Evolutionary conservation across 1,140 invertebrate genomes (phyloP).

Genomic region (Spodoptera frugiperda): DNA sequence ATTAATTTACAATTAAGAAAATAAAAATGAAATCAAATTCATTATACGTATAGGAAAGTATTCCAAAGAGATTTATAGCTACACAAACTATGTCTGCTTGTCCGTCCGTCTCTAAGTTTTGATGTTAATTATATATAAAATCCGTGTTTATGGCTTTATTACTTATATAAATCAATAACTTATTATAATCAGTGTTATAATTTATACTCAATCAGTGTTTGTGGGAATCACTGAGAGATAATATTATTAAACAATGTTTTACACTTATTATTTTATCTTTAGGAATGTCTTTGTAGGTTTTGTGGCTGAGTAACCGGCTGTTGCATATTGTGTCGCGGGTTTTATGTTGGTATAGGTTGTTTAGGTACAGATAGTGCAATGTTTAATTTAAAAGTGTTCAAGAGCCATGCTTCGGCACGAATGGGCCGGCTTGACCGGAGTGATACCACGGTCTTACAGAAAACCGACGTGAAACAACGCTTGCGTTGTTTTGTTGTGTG

Average conservation of each 20-base stretch:
- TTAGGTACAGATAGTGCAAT: no score
- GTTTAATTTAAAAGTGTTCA: no score
- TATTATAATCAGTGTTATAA: slow-evolving; percentile 16
- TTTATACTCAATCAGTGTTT: slow-evolving; percentile 7
- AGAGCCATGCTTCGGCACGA: no score
- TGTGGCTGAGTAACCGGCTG: no score
- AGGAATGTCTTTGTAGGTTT: neutral
- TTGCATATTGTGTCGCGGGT: no score
- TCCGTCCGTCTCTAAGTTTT: slow-evolving; percentile 5
- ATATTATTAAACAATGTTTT: neutral
- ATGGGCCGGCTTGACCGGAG: no score
- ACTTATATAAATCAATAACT: slow-evolving; percentile 5
- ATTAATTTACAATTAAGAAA: no score
- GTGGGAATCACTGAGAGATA: neutral
- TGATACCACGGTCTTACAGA: no score
- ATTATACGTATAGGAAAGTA: neutral
- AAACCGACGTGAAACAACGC: no score
- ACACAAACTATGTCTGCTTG: neutral
- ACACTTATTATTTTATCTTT: neutral
- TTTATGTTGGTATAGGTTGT: no score
- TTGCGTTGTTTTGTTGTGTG: no score
- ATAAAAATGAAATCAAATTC: neutral
- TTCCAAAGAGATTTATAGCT: neutral
- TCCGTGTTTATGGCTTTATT: slow-evolving; percentile 2
- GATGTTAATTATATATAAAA: slow-evolving; percentile 15